Evolutionary conservation across 2,113 vertebrate species (phyloP), one percentile per base, ranked within the genome.

Genomic region (Dinomys branickii): DNA sequence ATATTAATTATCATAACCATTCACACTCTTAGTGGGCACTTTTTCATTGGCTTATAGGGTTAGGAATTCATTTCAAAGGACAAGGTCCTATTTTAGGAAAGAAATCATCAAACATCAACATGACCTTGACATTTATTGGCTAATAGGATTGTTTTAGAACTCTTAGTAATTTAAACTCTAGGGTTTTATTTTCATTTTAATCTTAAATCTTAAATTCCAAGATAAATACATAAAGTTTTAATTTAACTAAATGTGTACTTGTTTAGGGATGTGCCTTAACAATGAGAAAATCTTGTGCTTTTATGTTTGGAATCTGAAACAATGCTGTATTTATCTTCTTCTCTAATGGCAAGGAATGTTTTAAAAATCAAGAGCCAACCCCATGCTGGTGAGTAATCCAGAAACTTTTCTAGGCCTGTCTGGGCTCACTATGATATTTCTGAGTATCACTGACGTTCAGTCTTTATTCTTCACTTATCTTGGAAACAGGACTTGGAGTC

Each of bases 191-290:
- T 94, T 90, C 9, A 59, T 63, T 92, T 83, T 85, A 52, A 92
- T 61, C 8, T 88, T 71, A 89, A 52, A 92, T 61, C 8, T 88
- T 71, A 89, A 56, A 22, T 26, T 90, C 24, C 65, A 91, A 71
- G 22, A 94, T 28, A 93, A 92, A 90, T 92, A 61, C 8, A 89
- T 67, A 91, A n/a, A 92, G 52, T 83, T 85, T 75, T 88, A 78
- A 54, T 44, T 69, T 78, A 90, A 75, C 7, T 56, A 88, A 94
- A 95, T 73, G 22, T 58, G 56, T 63, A 59, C 83, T 28, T 91
- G 85, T 82, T 91, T 87, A 92, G 38, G 17, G 7, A 54, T 44
- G 82, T 17, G 38, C 7, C 82, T 96, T 41, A 91, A 41, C 58
- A 73, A 63, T 65, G 44, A 96, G 71, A 91, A 77, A 85, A 63